Evolutionary conservation across 2,797 vertebrate genomes (phyloP), one percentile per base, ranked within the genome.

Genomic region (Telmatherina bonti): DNA sequence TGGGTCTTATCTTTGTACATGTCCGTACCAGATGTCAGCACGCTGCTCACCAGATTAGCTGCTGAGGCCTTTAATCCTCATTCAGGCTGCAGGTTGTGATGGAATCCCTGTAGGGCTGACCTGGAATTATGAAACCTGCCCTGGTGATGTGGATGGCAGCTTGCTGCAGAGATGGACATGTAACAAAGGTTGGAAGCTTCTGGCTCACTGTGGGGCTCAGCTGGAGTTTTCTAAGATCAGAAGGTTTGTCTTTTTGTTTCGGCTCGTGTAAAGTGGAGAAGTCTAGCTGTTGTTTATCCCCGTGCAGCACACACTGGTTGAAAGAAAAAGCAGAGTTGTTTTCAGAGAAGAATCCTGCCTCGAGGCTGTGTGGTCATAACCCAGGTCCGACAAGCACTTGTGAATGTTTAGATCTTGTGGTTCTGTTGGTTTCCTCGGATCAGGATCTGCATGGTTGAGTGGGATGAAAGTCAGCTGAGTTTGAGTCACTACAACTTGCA

Each of bases 221-320:
- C 16, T 20, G 41, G 38, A 59, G 31, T 16, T 65, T 66, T 54
- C 38, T 52, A 20, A 41, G 45, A 67, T 51, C 26, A 49, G 33
- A 53, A 55, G 3, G 26, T 1, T 47, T 5, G 30, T 58, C n/a
- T 38, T 31, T 33, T 1, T 29, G 20, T 27, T 51, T 30, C 60
- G 36, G 13, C 20, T 24, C 38, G 30, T 54, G 26, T 62, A 29
- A 20, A 56, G 29, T 22, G 24, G 16, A 38, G 49, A 24, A 24
- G 29, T 43, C 43, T 59, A 4, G 29, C 16, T 43, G 9, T 26
- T 59, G 16, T 59, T 76, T 22, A 47, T 53, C 49, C 26, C 3
- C 24, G 16, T 43, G 58, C 51, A 74, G 24, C 31, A 74, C 72
- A 74, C 22, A 45, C 13, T 22, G 62, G 18, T 59, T 79, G 27